These are phyloP conservation scores for Propithecus deckenii DNA, from an alignment of 2,797 vertebrate species.

Conservation along the genomic window DNA sequence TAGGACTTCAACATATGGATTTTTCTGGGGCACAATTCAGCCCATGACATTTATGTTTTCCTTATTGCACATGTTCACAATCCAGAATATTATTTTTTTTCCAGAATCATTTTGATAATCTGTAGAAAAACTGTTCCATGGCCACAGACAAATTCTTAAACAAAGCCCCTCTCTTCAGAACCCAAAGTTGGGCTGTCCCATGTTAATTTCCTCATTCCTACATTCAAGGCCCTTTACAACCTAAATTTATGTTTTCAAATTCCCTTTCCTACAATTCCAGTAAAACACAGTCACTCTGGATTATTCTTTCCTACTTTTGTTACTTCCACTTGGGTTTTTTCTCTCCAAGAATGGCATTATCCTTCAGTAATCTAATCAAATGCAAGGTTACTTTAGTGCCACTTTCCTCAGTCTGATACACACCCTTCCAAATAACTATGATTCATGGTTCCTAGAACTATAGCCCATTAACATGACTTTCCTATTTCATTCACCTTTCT, in stretches of 20 bases:
- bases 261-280: neutral
- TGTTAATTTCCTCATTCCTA: neutral
- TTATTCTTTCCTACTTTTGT: neutral
- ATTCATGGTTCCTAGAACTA: neutral
- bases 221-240: neutral
- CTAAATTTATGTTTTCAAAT: neutral
- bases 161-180: neutral
- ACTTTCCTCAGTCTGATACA: neutral
- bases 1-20: neutral
- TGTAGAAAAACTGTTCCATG: neutral
- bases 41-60: neutral
- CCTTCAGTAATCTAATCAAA: neutral
- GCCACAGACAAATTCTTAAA: neutral
- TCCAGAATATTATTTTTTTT: neutral
- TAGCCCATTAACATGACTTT: neutral
- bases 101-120: neutral
- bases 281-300: neutral
- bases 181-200: neutral
- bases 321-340: neutral
- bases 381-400: neutral
- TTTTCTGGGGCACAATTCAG: neutral
- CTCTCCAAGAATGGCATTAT: neutral
- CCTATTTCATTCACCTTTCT: neutral
- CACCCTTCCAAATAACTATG: neutral
- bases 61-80: neutral